Base-by-base conservation (phyloP, 1,140 invertebrate species). In the Agrypnia vestita region DNA sequence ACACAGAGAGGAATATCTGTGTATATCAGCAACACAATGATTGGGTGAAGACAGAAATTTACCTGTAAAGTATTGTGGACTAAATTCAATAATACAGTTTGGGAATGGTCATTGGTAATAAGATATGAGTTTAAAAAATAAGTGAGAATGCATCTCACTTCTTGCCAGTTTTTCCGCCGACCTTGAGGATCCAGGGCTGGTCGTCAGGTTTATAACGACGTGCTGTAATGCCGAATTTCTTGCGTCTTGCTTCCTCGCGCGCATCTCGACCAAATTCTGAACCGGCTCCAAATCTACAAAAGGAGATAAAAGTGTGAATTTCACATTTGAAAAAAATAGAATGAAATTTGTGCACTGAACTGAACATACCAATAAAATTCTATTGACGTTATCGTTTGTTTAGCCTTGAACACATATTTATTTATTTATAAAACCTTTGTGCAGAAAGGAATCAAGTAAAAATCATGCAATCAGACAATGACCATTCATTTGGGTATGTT, bases 111-210 rank as follows among this genome's bases (percentile, higher is more conserved):
- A 35, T 35, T 35, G 6, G n/a, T n/a, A 17, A 4, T 55, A 35
- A 17, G 47, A 43, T 12, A 69, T 25, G 53, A 73, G 12, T 67
- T 67, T 62, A 12, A 61, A 47, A 59, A 43, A n/a, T 47, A 25
- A 73, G 73, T 76, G 75, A 67, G 61, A 67, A 61, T 80, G 49
- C 95, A 89, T 94, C 96, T 86, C 92, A 98, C 92, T 97, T 98
- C 88, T 97, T 98, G 0, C 96, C 95, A 84, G 92, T 94, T 89
- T 97, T 98, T 55, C 96, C 96, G 46, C 95, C 96, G 61, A 96
- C 92, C 90, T 97, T 98, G 7, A 99, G 87, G 71, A 98, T 93
- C 97, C 97, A 99, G 0, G 98, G 98, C 85, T 98, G 97, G 85
- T 98, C 96, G 79, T 99, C 96, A 0, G 96, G 93, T 82, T 95